These are phyloP conservation scores for Xestia c-nigrum DNA, from an alignment of 2,888 invertebrate species.

Conservation along the genomic window DNA sequence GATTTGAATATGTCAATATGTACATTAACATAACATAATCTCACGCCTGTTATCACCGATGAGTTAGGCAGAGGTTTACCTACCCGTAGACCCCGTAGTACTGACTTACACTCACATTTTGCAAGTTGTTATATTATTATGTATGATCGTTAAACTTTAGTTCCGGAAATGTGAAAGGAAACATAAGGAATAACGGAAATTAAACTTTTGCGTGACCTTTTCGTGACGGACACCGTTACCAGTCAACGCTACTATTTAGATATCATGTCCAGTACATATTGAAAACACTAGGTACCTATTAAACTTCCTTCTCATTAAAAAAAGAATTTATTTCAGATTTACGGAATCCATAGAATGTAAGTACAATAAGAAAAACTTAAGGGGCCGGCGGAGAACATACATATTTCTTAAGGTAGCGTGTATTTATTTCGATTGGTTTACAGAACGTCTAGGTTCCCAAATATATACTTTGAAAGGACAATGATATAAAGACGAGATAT, in stretches of 20 bases:
- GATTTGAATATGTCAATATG: no score
- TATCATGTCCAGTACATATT: not conserved
- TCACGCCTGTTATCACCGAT: not conserved
- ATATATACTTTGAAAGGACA: no score
- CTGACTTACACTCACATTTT: not conserved
- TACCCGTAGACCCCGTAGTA: not conserved
- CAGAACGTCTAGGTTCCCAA: no score
- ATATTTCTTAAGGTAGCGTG: no score
- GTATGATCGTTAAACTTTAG: constrained; percentile 16
- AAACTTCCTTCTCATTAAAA: not conserved
- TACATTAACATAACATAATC: not conserved
- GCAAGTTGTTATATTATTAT: not conserved
- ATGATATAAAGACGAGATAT: no score
- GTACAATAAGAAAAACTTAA: no score
- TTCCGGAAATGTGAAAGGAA: constrained; percentile 16
- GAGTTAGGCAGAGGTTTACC: not conserved
- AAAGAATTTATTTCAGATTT: no score
- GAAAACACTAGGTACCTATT: not conserved
- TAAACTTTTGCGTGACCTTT: constrained; percentile 19
- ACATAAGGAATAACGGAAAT: constrained; percentile 12
- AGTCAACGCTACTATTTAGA: not conserved
- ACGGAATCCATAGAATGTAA: no score
- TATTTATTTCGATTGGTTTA: no score
- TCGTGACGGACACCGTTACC: not conserved
- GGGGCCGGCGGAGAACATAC: no score